A percentile compares a stretch with the other conserved stretches of the same genome.
phyloP scores from a whole-genome alignment of 1,140 invertebrate species.

The Aphaenogaster ashmeadi region DNA sequence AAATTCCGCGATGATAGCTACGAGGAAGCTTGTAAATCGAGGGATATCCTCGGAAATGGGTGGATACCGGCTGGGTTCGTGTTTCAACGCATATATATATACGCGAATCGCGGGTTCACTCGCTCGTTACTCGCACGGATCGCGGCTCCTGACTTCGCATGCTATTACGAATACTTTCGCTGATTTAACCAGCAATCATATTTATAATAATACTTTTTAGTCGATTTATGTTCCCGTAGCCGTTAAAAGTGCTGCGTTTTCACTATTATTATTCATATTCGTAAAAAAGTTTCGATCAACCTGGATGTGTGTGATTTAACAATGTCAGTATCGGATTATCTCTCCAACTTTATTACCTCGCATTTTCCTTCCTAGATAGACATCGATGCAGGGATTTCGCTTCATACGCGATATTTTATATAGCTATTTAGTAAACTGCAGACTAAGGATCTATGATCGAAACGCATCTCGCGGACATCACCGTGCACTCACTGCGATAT shows the following conservation, averaged over 20 bases:
- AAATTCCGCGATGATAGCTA: conserved; percentile 54
- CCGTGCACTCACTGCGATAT: not conserved
- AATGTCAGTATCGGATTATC: conserved; percentile 28
- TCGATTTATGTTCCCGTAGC: not conserved
- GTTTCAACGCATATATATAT: conserved; percentile 6
- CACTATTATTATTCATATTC: not conserved
- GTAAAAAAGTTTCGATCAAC: not conserved
- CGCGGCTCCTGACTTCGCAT: conserved; percentile 5
- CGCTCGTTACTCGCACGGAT: conserved; percentile 44
- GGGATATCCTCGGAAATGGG: conserved; percentile 54
- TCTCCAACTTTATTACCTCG: not conserved
- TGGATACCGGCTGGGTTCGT: conserved; percentile 32
- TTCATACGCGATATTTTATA: conserved; percentile 13
- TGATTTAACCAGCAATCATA: not conserved
- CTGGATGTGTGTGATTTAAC: not conserved
- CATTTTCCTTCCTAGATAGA: not conserved
- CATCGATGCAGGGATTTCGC: not conserved
- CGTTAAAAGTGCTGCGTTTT: not conserved
- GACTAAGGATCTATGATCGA: conserved; percentile 10
- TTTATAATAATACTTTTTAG: not conserved
- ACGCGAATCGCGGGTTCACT: not conserved
- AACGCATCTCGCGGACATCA: conserved; percentile 8
- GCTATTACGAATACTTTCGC: conserved; percentile 9
- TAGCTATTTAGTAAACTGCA: conserved; percentile 19
- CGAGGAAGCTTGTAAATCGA: conserved; percentile 44